These are phyloP conservation scores for Tachystola acroxantha DNA, from an alignment of 2,888 invertebrate species.

Conservation along the genomic window DNA sequence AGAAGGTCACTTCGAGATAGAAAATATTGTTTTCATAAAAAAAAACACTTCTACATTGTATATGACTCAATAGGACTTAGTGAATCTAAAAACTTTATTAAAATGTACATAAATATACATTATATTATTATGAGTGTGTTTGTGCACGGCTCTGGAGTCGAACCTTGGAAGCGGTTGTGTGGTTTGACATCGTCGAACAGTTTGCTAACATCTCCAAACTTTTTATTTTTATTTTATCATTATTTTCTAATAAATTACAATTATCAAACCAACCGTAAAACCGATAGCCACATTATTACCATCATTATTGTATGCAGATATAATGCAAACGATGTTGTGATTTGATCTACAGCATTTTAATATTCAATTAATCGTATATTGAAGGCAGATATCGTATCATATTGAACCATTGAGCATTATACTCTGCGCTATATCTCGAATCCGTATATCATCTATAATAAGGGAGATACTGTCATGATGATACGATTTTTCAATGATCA, in stretches of 20 bases:
- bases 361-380: slow-evolving; percentile 52
- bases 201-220: no score
- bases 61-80: no score
- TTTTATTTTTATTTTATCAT: no score
- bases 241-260: slow-evolving; percentile 4
- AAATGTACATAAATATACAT: no score
- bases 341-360: slow-evolving; percentile 57
- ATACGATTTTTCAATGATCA: slow-evolving; percentile 57
- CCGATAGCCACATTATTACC: slow-evolving; percentile 36
- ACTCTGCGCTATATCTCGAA: slow-evolving; percentile 28
- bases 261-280: slow-evolving; percentile 32
- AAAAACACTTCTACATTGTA: no score
- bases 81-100: no score
- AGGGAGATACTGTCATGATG: slow-evolving; percentile 56
- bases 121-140: no score
- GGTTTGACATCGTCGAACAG: no score
- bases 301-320: slow-evolving; percentile 50
- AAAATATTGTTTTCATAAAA: no score
- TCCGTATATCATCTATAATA: slow-evolving; percentile 57
- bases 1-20: no score
- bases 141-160: no score
- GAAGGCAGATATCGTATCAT: slow-evolving; percentile 15
- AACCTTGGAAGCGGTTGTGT: no score
- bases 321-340: slow-evolving; percentile 38
- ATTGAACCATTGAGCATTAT: slow-evolving; percentile 18